phyloP scores from a whole-genome alignment of 2,113 vertebrate genomes.

The Pollachius pollachius region DNA sequence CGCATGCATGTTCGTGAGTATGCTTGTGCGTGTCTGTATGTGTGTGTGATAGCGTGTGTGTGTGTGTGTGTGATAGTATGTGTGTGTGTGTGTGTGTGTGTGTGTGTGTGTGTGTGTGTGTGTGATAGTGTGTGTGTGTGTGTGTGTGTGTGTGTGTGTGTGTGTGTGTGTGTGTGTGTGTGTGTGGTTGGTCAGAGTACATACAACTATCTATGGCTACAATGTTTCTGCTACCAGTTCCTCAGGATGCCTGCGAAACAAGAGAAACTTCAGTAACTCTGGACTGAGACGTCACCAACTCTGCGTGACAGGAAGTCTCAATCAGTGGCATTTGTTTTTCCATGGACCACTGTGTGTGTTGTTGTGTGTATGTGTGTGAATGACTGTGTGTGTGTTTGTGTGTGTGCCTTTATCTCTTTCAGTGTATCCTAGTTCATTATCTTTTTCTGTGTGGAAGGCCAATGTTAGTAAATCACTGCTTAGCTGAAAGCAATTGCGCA shows the following conservation, averaged over 20 bases:
- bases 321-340: slow-evolving; percentile 56
- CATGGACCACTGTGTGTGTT: slow-evolving; percentile 23
- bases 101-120: slow-evolving; percentile 24
- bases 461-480: slow-evolving; percentile 43
- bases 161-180: slow-evolving; percentile 5
- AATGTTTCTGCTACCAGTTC: slow-evolving; percentile 33
- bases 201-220: slow-evolving; percentile 12
- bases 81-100: slow-evolving; percentile 23
- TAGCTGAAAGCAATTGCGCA: slow-evolving; percentile 45
- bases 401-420: slow-evolving; percentile 32
- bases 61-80: slow-evolving; percentile 22
- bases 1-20: no score
- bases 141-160: neutral
- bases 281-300: slow-evolving; percentile 56
- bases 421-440: slow-evolving; percentile 39
- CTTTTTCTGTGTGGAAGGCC: slow-evolving; percentile 31
- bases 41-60: neutral
- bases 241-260: slow-evolving; percentile 44
- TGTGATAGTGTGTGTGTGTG: no score
- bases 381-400: slow-evolving; percentile 22
- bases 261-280: slow-evolving; percentile 28
- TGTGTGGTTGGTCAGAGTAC: slow-evolving; percentile 22
- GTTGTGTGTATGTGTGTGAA: slow-evolving; percentile 13
- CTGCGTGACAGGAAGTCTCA: slow-evolving; percentile 65
- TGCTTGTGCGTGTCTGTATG: no score